Evolutionary conservation across 2,888 invertebrate genomes (phyloP), one percentile per base, ranked within the genome.

Genomic region (Cryptophagus acutangulus): DNA sequence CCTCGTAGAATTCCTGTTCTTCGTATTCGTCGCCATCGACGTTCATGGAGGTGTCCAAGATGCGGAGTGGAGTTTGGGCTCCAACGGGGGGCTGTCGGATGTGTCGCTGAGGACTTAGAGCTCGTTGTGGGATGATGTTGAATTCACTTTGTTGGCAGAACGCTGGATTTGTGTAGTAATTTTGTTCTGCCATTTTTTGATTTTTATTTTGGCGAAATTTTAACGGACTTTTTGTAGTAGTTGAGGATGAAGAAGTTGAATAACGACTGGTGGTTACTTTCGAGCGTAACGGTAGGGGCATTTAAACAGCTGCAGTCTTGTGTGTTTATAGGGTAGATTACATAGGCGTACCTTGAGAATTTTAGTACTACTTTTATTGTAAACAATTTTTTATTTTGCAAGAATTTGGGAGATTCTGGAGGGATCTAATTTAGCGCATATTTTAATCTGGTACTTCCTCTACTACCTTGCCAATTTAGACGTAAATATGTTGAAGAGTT

Each of bases 81-180:
- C 70, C 70, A 2, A 70, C 60, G 1, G 70, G 70, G 1, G 67
- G 62, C 39, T 67, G 66, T 25, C 70, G 48, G 9, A 58, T 37
- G 41, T 45, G 55, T 24, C 54, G 43, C 37, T 46, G 48, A 2
- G 52, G 55, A 35, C 54, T 58, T 24, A 55, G 35, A 8, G 49
- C 41, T 35, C 52, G 47, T 9, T 62, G 62, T n/a, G 59, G 64
- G 71, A 57, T 49, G 68, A 62, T 69, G 50, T 73, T 73, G 51
- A 73, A 80, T 59, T 87, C 87, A 62, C 86, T 86, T 67, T 84
- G 81, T 17, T 82, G 79, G 62, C 84, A 85, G 62, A 87, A 87
- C 0, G 86, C 86, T 38, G 86, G 86, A 62, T 87, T 87, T 3
- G 82, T 81, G 58, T 87, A 87, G 55, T 82, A 82, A 65, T 81